Base-by-base conservation (phyloP, 2,113 vertebrate species). In the Hippocampus comes region DNA sequence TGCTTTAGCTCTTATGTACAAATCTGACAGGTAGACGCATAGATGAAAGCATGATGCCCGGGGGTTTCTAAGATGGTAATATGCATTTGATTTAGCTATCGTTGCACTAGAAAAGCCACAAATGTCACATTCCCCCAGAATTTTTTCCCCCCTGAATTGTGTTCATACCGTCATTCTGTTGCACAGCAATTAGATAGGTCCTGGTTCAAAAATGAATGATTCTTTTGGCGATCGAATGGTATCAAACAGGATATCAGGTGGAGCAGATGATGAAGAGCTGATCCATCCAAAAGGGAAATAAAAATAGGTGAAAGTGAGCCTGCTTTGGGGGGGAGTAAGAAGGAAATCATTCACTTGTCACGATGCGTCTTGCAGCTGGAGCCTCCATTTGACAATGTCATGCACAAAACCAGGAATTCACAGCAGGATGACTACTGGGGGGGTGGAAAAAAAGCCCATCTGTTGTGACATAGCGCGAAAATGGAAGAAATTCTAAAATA, bases 321-420 rank as follows among this genome's bases (percentile, higher is more conserved):
- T 48, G 23, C 42, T 15, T 38, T 38, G 5, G 34, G 70, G 76
- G 3, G 12, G 12, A 72, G 77, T 78, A 78, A 87, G 84, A 89
- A 81, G 80, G 71, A 84, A 90, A 85, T 90, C 81, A 81, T 89
- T 89, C 83, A 87, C 82, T 84, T 89, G 90, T 91, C 86, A 87
- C 84, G 86, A 86, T 87, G 82, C 89, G 78, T 89, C 86, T 87
- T 81, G 85, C 82, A 85, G 86, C 79, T 75, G 82, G 83, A 88
- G 82, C 74, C 78, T 88, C 80, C 84, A 42, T 85, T 87, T 81
- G 85, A 88, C 86, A 87, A 88, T 88, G 88, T 88, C 90, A 90
- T 71, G 84, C 83, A 87, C 82, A 84, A 72, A 84, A 88, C 86
- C 70, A 86, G 73, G 77, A 67, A 75, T 67, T 84, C 84, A 76